phyloP scores from a whole-genome alignment of 92 coral and sea anemone species.

The Bergia sp. region DNA sequence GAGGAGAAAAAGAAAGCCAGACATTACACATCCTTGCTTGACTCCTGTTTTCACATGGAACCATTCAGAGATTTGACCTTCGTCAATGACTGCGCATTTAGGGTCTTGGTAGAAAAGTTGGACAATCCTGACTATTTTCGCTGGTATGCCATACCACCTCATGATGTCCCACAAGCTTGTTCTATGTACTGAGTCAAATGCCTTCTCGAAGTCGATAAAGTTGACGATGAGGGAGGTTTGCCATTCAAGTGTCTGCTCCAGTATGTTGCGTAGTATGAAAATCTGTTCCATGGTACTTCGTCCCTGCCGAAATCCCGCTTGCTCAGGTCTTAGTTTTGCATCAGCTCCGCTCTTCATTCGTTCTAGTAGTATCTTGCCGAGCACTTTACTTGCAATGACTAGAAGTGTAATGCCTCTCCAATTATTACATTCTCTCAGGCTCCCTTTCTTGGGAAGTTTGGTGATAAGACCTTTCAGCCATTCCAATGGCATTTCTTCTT shows the following conservation, averaged over 20 bases:
- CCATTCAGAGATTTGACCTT: not conserved
- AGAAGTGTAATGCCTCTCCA: conserved; percentile 52
- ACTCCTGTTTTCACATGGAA: too few species aligned
- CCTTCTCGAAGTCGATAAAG: too few species aligned
- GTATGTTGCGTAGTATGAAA: too few species aligned
- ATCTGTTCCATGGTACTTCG: conserved; percentile 44
- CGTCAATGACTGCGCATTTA: conserved; percentile 1
- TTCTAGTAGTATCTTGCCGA: conserved; percentile 28
- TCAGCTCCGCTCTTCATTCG: conserved; percentile 43
- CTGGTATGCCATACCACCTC: conserved; percentile 29
- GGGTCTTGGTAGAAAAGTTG: not conserved
- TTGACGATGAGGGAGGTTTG: not conserved
- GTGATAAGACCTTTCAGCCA: conserved; percentile 44
- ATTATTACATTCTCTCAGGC: conserved; percentile 31
- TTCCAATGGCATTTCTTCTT: conserved; percentile 41
- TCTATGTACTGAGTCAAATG: too few species aligned
- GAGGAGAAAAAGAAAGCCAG: not conserved
- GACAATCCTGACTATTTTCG: not conserved
- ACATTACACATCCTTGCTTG: too few species aligned
- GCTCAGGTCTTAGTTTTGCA: conserved; percentile 33
- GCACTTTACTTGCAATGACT: conserved; percentile 11
- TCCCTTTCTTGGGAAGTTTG: conserved; percentile 51
- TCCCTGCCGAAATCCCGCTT: conserved; percentile 51
- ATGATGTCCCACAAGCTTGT: not conserved
- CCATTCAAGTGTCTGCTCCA: conserved; percentile 28